Evolutionary conservation across 2,888 invertebrate species (phyloP), one percentile per base, ranked within the genome.

Genomic region (Terebella lapidaria): DNA sequence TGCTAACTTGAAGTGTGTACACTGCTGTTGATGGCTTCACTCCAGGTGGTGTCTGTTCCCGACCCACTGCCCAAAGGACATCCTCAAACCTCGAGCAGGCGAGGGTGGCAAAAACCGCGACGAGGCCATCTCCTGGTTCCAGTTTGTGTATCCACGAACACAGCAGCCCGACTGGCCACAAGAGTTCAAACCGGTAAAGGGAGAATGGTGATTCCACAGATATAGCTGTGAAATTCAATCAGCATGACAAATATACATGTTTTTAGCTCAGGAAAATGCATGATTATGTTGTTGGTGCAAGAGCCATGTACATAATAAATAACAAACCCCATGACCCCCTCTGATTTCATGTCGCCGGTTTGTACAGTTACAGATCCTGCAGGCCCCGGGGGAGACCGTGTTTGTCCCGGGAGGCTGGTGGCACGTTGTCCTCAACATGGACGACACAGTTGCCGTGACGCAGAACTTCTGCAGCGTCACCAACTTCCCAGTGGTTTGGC

Each of bases 351-450:
- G n/a, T n/a, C n/a, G n/a, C n/a, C n/a, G 42, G n/a, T 24, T 24
- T n/a, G n/a, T 81, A 24, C 79, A 89, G 87, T 86, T 95, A 66
- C 96, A 97, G 84, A 91, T 96, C 71, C 84, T 97, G 3, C 97
- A 97, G 80, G 87, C 88, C 71, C 94, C 96, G 18, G 96, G 96
- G 24, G 97, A 97, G 80, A 97, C 96, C 2, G 94, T 97, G 29
- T 97, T 95, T 83, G 94, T 97, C 58, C 96, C 96, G 10, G 94
- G 94, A 22, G 99, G 99, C 10, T 99, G 97, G 97, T 99, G 99
- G 99, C 99, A 99, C 80, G 99, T 99, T 24, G 99, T 99, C 18
- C 84, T 99, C 29, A 99, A 99, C 82, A 83, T 99, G 64, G 95
- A 96, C 74, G 88, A 90, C 66, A 97, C 99, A 0, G 89, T 99